Conservation (phyloP, 1,140 invertebrate species). For the Nebria ingens region DNA sequence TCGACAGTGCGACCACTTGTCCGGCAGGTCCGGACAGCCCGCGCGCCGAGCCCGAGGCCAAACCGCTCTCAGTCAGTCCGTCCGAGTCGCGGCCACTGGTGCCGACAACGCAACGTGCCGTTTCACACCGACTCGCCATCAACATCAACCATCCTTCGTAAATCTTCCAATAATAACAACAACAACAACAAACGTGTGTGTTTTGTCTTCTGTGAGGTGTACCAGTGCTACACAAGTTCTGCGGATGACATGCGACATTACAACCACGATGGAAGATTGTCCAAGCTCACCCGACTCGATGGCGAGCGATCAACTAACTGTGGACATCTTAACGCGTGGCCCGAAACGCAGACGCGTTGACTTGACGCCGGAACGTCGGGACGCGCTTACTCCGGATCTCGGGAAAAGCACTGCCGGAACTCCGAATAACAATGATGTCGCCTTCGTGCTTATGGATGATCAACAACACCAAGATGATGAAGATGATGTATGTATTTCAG, state of each 20-base stretch:
- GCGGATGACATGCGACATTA: not conserved
- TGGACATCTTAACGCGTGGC: conserved; percentile 27
- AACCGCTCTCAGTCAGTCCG: not conserved
- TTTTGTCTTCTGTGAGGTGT: not conserved
- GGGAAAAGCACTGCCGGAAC: conserved; percentile 33
- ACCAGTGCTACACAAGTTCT: not conserved
- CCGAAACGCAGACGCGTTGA: conserved; percentile 24
- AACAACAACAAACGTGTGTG: not conserved
- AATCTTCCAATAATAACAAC: not conserved
- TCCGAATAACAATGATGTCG: conserved; percentile 45
- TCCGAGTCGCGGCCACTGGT: conserved; percentile 13
- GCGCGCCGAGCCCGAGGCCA: not conserved
- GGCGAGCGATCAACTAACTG: conserved; percentile 30
- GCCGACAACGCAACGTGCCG: conserved; percentile 11
- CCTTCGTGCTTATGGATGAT: conserved; percentile 44
- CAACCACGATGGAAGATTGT: conserved; percentile 25
- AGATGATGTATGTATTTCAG: conserved; percentile 39
- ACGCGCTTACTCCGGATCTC: conserved; percentile 36
- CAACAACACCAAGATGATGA: conserved; percentile 34
- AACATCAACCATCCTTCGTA: not conserved
- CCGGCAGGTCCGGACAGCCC: not conserved
- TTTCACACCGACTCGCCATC: not conserved
- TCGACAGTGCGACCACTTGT: not conserved
- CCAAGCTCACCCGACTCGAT: conserved; percentile 33
- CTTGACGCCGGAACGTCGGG: conserved; percentile 22